These are phyloP conservation scores for Tachina grossa DNA, from an alignment of 2,888 invertebrate species.

Conservation along the genomic window DNA sequence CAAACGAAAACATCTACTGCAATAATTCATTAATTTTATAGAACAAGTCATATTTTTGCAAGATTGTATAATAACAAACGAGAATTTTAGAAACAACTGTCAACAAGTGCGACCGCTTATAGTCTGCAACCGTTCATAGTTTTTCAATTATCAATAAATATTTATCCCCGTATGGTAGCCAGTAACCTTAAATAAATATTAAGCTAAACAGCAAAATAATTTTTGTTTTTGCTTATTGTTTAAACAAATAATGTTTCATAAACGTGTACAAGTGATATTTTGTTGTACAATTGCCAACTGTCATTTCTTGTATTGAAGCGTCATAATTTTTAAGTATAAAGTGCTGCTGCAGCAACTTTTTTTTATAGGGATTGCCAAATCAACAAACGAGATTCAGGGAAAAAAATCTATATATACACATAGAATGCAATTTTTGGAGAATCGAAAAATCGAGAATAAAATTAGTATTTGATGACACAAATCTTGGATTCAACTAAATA, in stretches of 20 bases:
- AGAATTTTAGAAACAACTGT: conserved; percentile 1
- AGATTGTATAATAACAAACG: conserved; percentile 48
- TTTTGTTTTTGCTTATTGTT: conserved; percentile 26
- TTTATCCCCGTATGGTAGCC: conserved; percentile 22
- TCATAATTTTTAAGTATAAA: conserved; percentile 61
- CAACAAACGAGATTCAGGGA: neutral
- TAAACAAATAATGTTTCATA: conserved; percentile 53
- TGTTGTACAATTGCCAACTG: conserved; percentile 57
- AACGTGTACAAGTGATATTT: conserved; percentile 53
- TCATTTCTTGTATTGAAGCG: conserved; percentile 48
- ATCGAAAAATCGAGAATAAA: no score
- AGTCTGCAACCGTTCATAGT: neutral
- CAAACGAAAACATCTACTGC: neutral
- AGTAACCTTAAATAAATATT: conserved; percentile 60
- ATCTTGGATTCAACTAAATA: no score
- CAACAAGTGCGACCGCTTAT: neutral
- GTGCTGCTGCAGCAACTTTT: conserved; percentile 6
- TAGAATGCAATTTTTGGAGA: neutral
- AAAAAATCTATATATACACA: neutral
- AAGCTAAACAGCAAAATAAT: conserved; percentile 51
- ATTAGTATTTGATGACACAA: no score
- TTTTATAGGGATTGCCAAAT: conserved; percentile 29
- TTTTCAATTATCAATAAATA: conserved; percentile 43
- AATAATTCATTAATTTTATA: conserved; percentile 63
- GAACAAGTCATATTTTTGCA: conserved; percentile 66